Percentiles rank a stretch among this genome's conserved stretches.
Conservation (phyloP, 2,113 vertebrate genomes). For the Sinocyclocheilus anophthalmus region DNA sequence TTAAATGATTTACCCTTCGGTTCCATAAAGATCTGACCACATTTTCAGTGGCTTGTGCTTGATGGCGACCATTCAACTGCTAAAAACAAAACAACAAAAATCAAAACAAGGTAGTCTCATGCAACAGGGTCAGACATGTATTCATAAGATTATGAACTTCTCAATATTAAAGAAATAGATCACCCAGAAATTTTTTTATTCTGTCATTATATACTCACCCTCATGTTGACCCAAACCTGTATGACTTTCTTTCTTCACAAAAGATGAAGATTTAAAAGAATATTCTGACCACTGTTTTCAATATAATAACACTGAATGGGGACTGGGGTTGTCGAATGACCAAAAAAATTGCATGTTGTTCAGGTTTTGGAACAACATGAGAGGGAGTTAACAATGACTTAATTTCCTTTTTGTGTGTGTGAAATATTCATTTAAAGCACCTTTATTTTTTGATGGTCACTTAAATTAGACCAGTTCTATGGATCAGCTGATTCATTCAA, state of each 20-base stretch:
- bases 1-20: constrained; percentile 55
- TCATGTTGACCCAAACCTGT: not conserved
- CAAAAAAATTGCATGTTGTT: not conserved
- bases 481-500: not conserved
- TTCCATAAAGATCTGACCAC: constrained; percentile 42
- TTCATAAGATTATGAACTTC: not conserved
- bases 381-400: too few species aligned
- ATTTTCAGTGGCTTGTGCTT: constrained; percentile 29
- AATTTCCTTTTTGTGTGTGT: too few species aligned
- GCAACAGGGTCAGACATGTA: not conserved
- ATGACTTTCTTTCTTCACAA: not conserved
- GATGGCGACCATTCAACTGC: constrained; percentile 22
- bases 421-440: too few species aligned
- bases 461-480: not conserved
- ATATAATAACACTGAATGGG: not conserved
- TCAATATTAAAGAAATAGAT: not conserved
- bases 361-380: not conserved
- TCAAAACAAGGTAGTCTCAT: constrained; percentile 1
- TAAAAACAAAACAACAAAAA: constrained; percentile 24
- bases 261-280: not conserved
- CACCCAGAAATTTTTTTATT: too few species aligned
- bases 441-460: too few species aligned
- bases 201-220: not conserved
- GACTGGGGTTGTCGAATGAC: not conserved
- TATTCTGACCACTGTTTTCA: not conserved